Evolutionary conservation across 2,113 vertebrate species (phyloP).

Genomic region (Mystacornis crossleyi): DNA sequence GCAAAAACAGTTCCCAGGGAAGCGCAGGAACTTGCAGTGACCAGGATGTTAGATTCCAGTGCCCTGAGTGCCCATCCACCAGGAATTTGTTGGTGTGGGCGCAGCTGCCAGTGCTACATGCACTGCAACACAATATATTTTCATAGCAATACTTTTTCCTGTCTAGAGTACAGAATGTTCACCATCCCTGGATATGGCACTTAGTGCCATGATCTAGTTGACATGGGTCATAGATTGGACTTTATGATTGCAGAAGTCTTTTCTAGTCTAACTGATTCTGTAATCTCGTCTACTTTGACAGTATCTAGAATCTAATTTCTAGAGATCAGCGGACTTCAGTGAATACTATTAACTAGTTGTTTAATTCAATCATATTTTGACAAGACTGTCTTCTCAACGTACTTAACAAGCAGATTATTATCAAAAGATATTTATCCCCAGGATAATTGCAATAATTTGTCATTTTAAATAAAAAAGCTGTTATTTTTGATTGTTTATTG

Average conservation of each 20-base stretch:
- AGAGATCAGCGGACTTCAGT: background rate
- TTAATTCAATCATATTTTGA: background rate
- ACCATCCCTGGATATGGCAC: background rate
- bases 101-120: too few species aligned
- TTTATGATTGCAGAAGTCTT: background rate
- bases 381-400: background rate
- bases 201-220: background rate
- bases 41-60: too few species aligned
- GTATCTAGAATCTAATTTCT: background rate
- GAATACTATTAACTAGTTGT: background rate
- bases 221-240: background rate
- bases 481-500: background rate
- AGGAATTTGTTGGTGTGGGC: too few species aligned
- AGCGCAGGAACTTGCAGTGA: too few species aligned
- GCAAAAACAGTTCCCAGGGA: too few species aligned
- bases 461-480: background rate
- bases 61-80: too few species aligned
- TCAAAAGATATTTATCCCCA: background rate
- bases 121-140: too few species aligned
- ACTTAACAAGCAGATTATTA: background rate
- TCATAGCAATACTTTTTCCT: background rate
- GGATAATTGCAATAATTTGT: background rate
- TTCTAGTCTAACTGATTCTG: background rate
- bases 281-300: background rate
- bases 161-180: background rate